phyloP scores from a whole-genome alignment of 2,888 invertebrate species.

The Ernsta delagoae region DNA sequence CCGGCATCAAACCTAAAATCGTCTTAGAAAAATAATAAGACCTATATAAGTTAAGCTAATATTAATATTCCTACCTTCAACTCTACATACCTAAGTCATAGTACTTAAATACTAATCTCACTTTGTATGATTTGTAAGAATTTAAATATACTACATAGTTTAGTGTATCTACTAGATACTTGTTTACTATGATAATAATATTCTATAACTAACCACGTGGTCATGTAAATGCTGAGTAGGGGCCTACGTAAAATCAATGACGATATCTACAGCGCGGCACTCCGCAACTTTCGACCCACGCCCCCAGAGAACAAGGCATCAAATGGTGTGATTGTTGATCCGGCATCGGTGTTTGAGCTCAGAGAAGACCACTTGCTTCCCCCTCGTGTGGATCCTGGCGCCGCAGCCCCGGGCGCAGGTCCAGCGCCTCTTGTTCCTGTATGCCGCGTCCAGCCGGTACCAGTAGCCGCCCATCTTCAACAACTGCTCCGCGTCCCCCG shows the following conservation, averaged over 20 bases:
- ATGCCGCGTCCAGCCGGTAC: constrained; percentile 71
- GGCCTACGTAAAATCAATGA: background rate
- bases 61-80: too few species aligned
- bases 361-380: constrained; percentile 70
- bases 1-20: too few species aligned
- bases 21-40: too few species aligned
- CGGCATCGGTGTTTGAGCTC: constrained; percentile 67
- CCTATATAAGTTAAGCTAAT: too few species aligned
- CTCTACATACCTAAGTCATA: too few species aligned
- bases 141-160: too few species aligned
- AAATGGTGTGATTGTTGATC: constrained; percentile 55
- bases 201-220: background rate
- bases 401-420: constrained; percentile 73
- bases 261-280: background rate
- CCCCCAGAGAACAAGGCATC: background rate
- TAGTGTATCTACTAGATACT: too few species aligned
- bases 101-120: background rate
- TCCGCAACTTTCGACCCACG: background rate
- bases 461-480: constrained; percentile 70
- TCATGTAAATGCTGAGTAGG: background rate
- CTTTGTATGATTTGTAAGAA: too few species aligned
- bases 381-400: constrained; percentile 72
- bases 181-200: too few species aligned
- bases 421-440: constrained; percentile 71
- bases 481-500: constrained; percentile 49